A percentile compares a stretch with the other conserved stretches of the same genome.
Conservation (phyloP, 2,113 vertebrate genomes). For the Chaetorhynchus papuensis region DNA sequence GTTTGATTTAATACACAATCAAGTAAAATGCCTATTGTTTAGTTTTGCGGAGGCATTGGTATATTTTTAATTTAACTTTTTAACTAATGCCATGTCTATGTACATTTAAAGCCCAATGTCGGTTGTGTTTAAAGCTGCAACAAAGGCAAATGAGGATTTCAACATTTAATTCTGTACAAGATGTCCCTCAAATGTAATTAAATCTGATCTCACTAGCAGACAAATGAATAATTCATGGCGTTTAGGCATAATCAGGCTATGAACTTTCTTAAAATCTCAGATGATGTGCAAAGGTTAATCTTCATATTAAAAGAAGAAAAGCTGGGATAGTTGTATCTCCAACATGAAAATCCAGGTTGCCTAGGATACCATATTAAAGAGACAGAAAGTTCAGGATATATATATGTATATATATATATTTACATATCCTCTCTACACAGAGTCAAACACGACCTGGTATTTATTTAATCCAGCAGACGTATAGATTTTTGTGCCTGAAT, state of each 20-base stretch:
- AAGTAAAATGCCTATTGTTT: neutral
- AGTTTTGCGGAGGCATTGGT: neutral
- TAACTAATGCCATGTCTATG: neutral
- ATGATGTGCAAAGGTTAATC: conserved; percentile 56
- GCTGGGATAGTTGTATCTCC: neutral
- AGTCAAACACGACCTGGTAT: neutral
- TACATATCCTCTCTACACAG: neutral
- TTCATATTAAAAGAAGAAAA: conserved; percentile 35
- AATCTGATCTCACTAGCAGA: conserved; percentile 54
- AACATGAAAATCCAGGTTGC: conserved; percentile 1
- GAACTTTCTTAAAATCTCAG: conserved; percentile 56
- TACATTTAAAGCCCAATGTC: neutral
- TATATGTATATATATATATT: neutral
- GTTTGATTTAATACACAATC: neutral
- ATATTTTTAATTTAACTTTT: conserved; percentile 2
- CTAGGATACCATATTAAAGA: conserved; percentile 5
- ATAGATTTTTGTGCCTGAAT: neutral
- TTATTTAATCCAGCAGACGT: neutral
- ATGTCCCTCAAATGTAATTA: conserved; percentile 60
- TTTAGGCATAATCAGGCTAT: conserved; percentile 57
- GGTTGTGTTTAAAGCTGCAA: conserved; percentile 29
- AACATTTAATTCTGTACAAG: conserved; percentile 48
- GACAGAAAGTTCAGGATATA: neutral
- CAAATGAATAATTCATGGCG: conserved; percentile 64
- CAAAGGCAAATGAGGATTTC: conserved; percentile 31